Conservation (phyloP, 2,797 vertebrate species). For the Lemur catta region DNA sequence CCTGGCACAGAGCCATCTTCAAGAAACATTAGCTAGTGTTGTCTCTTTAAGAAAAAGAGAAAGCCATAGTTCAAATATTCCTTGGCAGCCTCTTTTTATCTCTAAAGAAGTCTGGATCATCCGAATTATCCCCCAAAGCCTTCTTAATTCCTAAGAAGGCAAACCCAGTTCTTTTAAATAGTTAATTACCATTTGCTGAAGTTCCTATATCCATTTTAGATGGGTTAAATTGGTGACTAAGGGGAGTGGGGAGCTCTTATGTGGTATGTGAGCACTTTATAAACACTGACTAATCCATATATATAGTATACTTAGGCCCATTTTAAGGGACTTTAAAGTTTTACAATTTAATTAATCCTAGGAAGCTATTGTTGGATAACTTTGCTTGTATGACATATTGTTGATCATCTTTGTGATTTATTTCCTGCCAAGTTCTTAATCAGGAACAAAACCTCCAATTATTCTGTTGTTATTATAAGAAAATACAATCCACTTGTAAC, state of each 20-base stretch:
- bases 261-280: background rate
- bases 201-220: background rate
- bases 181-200: conserved; percentile 42
- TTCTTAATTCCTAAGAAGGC: conserved; percentile 37
- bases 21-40: background rate
- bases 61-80: background rate
- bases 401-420: conserved; percentile 26
- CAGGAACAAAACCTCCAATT: conserved; percentile 20
- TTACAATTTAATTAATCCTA: background rate
- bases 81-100: background rate
- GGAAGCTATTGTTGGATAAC: background rate
- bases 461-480: conserved; percentile 3
- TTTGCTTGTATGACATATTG: background rate
- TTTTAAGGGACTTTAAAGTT: conserved; percentile 14
- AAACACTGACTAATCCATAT: background rate
- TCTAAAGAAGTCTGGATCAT: conserved; percentile 17
- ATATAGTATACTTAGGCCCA: background rate
- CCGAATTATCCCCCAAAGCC: background rate
- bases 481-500: background rate
- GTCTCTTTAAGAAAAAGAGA: background rate
- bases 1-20: background rate
- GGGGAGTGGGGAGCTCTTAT: background rate
- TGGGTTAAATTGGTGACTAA: conserved; percentile 16
- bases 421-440: conserved; percentile 40
- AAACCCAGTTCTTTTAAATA: conserved; percentile 42